Evolutionary conservation across 2,797 vertebrate species (phyloP).

Genomic region (Catamblyrhynchus diadema): DNA sequence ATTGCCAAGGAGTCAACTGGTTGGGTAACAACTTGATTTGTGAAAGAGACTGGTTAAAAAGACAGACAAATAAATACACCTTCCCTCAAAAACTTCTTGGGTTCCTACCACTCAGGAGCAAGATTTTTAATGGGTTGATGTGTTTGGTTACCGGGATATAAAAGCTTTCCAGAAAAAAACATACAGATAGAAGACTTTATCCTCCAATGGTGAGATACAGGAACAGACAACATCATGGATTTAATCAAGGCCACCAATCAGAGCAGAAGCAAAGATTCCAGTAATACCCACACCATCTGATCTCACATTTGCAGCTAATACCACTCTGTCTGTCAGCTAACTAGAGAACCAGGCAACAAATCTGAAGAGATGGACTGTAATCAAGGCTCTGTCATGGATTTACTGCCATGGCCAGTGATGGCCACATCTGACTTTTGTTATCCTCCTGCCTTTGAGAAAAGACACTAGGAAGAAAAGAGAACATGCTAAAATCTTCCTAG

Average conservation of each 20-base stretch:
- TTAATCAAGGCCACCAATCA: not conserved
- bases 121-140: not conserved
- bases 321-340: not conserved
- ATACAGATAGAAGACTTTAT: not conserved
- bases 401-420: not conserved
- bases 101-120: not conserved
- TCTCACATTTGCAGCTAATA: not conserved
- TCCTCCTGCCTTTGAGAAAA: not conserved
- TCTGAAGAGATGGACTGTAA: not conserved
- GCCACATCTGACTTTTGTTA: not conserved
- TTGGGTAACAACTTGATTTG: not conserved
- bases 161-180: not conserved
- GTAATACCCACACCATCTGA: not conserved
- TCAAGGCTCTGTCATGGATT: not conserved
- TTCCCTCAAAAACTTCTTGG: not conserved
- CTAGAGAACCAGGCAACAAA: not conserved
- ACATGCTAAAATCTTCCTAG: not conserved
- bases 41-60: not conserved
- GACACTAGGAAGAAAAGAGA: not conserved
- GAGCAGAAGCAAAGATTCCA: not conserved
- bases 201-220: fast-evolving
- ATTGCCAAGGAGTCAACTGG: not conserved
- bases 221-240: not conserved
- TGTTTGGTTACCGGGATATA: not conserved
- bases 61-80: not conserved